Conservation (phyloP, 1,140 invertebrate species). For the Cotesia chilonis region DNA sequence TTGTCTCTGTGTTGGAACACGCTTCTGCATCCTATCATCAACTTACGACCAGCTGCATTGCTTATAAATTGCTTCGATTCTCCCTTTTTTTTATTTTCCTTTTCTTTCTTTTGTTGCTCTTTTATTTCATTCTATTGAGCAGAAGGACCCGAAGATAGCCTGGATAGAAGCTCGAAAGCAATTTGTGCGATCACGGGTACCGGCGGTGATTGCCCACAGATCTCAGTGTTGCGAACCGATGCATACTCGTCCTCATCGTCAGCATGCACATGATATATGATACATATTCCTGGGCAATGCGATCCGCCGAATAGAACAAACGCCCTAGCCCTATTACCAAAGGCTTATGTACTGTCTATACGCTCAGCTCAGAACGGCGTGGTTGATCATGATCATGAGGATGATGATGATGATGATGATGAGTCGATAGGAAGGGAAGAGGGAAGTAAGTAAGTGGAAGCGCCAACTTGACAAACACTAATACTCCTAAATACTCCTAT, state of each 20-base stretch:
- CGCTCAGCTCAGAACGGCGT: not conserved
- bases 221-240: not conserved
- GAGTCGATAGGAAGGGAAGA: not conserved
- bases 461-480: conserved; percentile 1
- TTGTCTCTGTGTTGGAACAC: conserved; percentile 42
- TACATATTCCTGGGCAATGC: conserved; percentile 9
- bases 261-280: too few relatives aligned
- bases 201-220: conserved; percentile 2
- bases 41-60: conserved; percentile 19
- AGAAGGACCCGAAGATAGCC: not conserved
- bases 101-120: not conserved
- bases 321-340: too few relatives aligned
- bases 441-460: conserved; percentile 13
- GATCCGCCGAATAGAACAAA: not conserved
- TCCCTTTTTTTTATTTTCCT: not conserved
- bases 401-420: too few relatives aligned
- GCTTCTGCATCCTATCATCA: conserved; percentile 35
- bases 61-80: not conserved
- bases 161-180: conserved; percentile 3
- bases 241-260: conserved; percentile 5
- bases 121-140: not conserved
- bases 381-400: not conserved
- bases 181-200: conserved; percentile 25
- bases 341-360: not conserved
- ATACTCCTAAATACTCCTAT: not conserved